Evolutionary conservation across 2,797 vertebrate genomes (phyloP), one percentile per base, ranked within the genome.

Genomic region (Tympanoctomys barrerae): DNA sequence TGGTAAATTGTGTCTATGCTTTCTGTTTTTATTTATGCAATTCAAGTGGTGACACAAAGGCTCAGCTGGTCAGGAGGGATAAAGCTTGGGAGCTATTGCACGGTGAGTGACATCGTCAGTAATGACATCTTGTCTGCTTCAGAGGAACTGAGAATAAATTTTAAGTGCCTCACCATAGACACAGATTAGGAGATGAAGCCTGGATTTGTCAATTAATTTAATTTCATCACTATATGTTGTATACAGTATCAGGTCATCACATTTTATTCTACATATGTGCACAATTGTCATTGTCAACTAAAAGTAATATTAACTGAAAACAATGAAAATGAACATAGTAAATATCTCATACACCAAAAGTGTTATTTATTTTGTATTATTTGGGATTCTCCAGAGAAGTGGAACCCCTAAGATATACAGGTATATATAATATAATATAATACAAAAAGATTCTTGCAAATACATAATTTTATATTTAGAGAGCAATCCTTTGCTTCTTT

Each of bases 21-120:
- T 92, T 33, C 59, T 36, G 7, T 81, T 86, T 91, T 91, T 7
- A 18, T 66, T 61, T 49, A 42, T 89, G 78, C 90, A 89, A 42
- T 64, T 26, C 62, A 22, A 39, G 33, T 13, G 36, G 57, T 77
- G 10, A 39, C 36, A 22, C 31, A 49, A 46, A 59, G 31, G 36
- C 70, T 70, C 7, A 49, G 21, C 49, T 68, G 4, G 5, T 33
- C 21, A 84, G 28, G 16, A 79, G 14, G 42, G 46, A 36, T 42
- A 33, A 5, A 2, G 11, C 59, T 80, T 78, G 31, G 21, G 33
- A 52, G 28, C 26, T 14, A 26, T 14, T 28, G 54, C 28, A 62
- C 18, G n/a, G n/a, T 19, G 57, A 8, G 31, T 84, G n/a, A 46
- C 28, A 22, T 21, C 21, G 21, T 64, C 64, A 62, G n/a, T 31